These are phyloP conservation scores for Cephus sareptanus DNA, from an alignment of 2,888 invertebrate genomes.

Conservation along the genomic window DNA sequence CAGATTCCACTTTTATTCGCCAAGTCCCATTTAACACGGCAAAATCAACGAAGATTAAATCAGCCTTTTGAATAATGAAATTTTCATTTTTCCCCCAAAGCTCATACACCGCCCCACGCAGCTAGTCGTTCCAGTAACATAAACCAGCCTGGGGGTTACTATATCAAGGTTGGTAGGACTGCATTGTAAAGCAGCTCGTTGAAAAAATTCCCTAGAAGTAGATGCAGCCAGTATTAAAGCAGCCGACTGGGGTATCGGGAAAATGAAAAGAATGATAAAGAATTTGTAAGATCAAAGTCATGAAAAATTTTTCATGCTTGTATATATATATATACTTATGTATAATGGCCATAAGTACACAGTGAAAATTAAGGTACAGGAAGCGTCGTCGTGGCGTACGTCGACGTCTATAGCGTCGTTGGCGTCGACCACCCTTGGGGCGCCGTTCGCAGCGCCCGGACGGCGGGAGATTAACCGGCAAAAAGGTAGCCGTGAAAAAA, in stretches of 20 bases:
- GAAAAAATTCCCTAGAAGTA: not conserved
- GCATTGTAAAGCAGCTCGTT: not conserved
- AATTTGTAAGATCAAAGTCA: not conserved
- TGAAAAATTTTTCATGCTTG: not conserved
- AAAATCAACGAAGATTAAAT: not conserved
- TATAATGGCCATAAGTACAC: not conserved
- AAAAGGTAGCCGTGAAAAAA: not conserved
- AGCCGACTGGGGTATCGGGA: not conserved
- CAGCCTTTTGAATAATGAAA: not conserved
- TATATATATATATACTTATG: too few relatives aligned
- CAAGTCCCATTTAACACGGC: not conserved
- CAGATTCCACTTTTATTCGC: not conserved
- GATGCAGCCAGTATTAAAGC: not conserved
- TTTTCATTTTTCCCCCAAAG: not conserved
- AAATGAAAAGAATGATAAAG: not conserved
- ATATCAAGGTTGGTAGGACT: not conserved
- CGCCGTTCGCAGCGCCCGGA: not conserved
- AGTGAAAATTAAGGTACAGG: not conserved
- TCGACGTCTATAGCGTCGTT: not conserved
- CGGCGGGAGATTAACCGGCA: slow-evolving; percentile 5
- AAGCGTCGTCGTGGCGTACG: not conserved
- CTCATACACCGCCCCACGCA: not conserved
- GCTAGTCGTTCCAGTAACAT: not conserved
- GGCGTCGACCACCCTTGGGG: not conserved
- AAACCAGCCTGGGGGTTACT: not conserved